Evolutionary conservation across 1,140 invertebrate genomes (phyloP).

Genomic region (Heliothis virescens): DNA sequence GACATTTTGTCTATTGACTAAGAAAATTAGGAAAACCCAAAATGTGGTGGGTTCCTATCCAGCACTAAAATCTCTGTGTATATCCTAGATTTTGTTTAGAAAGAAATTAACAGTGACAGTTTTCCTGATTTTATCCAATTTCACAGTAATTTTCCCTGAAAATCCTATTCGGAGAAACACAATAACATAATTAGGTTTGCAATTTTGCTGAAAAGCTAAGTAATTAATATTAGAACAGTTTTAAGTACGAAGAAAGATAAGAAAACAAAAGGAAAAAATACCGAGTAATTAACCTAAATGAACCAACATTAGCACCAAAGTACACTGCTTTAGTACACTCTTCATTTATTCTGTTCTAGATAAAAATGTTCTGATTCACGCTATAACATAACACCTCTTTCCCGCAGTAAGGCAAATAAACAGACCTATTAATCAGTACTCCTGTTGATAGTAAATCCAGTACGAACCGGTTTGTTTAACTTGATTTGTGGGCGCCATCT

Average conservation of each 20-base stretch:
- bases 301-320: conserved; percentile 10
- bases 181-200: too few species aligned
- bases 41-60: neutral
- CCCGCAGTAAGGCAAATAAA: neutral
- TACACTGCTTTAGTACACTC: neutral
- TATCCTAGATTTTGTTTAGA: too few species aligned
- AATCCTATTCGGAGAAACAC: too few species aligned
- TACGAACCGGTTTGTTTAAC: conserved; percentile 10
- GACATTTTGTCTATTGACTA: too few species aligned
- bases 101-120: too few species aligned
- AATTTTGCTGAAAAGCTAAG: too few species aligned
- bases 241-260: neutral
- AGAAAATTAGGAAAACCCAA: too few species aligned
- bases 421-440: conserved; percentile 1
- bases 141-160: too few species aligned
- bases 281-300: conserved; percentile 15
- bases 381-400: conserved; percentile 4
- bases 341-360: neutral
- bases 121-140: too few species aligned
- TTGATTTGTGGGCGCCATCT: conserved; percentile 21
- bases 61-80: neutral
- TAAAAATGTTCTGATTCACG: neutral
- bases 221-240: too few species aligned
- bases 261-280: neutral
- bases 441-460: conserved; percentile 16